phyloP scores from a whole-genome alignment of 2,888 invertebrate genomes.

The Abrostola triplasia region DNA sequence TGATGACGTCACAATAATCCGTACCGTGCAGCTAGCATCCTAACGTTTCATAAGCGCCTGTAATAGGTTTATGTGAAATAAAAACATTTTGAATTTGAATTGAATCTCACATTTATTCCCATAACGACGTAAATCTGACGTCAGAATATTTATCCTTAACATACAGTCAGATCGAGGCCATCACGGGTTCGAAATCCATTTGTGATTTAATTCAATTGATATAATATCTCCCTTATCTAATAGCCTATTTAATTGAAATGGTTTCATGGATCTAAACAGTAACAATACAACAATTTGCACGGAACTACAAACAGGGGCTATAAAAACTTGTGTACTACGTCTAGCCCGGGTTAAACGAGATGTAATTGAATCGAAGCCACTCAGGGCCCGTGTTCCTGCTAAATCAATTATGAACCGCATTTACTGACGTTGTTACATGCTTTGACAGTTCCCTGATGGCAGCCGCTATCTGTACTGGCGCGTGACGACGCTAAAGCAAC shows the following conservation, averaged over 20 bases:
- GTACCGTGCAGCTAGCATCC: too few species aligned
- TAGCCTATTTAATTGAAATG: slow-evolving; percentile 36
- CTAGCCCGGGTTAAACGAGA: slow-evolving; percentile 41
- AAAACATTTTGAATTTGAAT: too few species aligned
- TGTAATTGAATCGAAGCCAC: slow-evolving; percentile 65
- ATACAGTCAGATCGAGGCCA: slow-evolving; percentile 25
- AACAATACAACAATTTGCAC: slow-evolving; percentile 46
- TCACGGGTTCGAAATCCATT: slow-evolving; percentile 28
- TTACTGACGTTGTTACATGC: slow-evolving; percentile 68
- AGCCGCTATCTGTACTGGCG: slow-evolving; percentile 26
- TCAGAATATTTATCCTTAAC: slow-evolving; percentile 33
- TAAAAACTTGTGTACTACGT: slow-evolving; percentile 55
- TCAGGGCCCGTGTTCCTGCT: slow-evolving; percentile 56
- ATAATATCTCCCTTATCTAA: slow-evolving; percentile 28
- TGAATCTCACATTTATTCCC: slow-evolving; percentile 32
- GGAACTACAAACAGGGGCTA: slow-evolving; percentile 51
- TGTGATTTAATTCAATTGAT: slow-evolving; percentile 38
- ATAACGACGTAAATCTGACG: slow-evolving; percentile 46
- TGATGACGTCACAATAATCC: slow-evolving; percentile 33
- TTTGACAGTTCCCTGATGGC: slow-evolving; percentile 67
- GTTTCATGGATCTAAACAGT: slow-evolving; percentile 33
- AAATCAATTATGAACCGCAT: slow-evolving; percentile 71
- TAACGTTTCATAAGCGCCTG: too few species aligned
- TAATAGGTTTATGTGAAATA: too few species aligned
- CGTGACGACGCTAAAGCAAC: slow-evolving; percentile 25